Evolutionary conservation across 2,797 vertebrate genomes (phyloP).

Genomic region (Amblyraja radiata): DNA sequence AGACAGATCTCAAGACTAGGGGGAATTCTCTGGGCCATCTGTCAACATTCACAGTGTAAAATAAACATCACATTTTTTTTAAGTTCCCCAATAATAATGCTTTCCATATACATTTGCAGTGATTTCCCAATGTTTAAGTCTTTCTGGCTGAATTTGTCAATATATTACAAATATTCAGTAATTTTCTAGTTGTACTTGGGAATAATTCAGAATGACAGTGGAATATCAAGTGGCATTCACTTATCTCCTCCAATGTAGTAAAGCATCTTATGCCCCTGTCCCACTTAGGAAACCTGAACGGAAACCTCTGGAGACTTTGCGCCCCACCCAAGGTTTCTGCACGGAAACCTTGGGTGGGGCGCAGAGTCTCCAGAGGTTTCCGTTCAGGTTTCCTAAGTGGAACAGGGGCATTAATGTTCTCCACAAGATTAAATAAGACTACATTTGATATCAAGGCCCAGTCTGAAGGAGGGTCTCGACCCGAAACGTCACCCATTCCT

Average conservation of each 20-base stretch:
- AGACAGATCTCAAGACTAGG: not conserved
- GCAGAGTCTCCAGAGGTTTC: no score
- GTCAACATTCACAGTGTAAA: conserved; percentile 2
- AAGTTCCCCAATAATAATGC: not conserved
- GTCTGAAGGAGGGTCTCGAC: no score
- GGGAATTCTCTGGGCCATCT: not conserved
- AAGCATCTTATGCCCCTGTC: not conserved
- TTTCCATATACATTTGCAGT: not conserved
- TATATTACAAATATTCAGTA: not conserved
- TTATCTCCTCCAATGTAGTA: no score
- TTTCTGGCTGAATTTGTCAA: not conserved
- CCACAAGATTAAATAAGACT: not conserved
- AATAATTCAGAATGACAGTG: not conserved
- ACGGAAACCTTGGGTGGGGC: no score
- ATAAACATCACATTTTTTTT: not conserved
- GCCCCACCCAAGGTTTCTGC: no score
- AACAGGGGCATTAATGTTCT: no score
- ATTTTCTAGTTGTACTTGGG: not conserved
- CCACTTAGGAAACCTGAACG: no score
- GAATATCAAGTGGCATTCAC: not conserved
- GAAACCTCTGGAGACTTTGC: no score
- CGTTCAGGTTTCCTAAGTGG: no score
- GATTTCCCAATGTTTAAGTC: not conserved
- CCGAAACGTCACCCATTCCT: no score
- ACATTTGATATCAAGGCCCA: no score